These are phyloP conservation scores for Junonia oenone DNA, from an alignment of 2,888 invertebrate genomes.

Conservation along the genomic window DNA sequence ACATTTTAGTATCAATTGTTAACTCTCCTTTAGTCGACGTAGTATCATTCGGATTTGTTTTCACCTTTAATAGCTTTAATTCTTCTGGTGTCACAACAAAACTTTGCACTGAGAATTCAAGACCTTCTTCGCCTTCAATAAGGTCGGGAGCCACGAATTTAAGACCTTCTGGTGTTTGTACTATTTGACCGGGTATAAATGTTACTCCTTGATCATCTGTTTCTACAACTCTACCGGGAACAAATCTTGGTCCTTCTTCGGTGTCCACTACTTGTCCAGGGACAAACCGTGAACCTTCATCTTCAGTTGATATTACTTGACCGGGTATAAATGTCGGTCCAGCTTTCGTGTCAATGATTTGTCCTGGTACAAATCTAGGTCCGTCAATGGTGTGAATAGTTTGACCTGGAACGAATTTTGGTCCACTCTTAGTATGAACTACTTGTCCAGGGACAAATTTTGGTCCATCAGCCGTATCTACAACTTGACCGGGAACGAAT, in stretches of 20 bases:
- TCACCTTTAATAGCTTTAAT: conserved; percentile 67
- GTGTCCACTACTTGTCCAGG: conserved; percentile 87
- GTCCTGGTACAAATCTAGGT: conserved; percentile 87
- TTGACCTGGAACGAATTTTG: conserved; percentile 85
- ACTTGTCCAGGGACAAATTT: conserved; percentile 90
- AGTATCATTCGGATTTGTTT: conserved; percentile 73
- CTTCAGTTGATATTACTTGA: conserved; percentile 84
- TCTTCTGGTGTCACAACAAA: conserved; percentile 79
- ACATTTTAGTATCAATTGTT: conserved; percentile 82
- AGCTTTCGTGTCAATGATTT: conserved; percentile 86
- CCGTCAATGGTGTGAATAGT: conserved; percentile 85
- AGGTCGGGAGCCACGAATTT: conserved; percentile 85
- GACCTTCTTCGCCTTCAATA: conserved; percentile 82
- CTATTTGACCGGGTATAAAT: conserved; percentile 88
- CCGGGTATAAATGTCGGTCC: conserved; percentile 89
- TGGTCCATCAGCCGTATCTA: conserved; percentile 83
- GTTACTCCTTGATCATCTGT: conserved; percentile 84
- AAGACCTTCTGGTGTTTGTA: conserved; percentile 85
- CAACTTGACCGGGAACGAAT: conserved; percentile 85
- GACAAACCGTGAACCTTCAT: conserved; percentile 80
- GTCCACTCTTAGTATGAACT: conserved; percentile 83
- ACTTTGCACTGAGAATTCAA: conserved; percentile 85
- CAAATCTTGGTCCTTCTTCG: conserved; percentile 83
- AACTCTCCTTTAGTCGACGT: conserved; percentile 79
- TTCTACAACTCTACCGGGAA: conserved; percentile 86